Evolutionary conservation across 2,113 vertebrate genomes (phyloP).

Genomic region (Bostrychus sinensis): DNA sequence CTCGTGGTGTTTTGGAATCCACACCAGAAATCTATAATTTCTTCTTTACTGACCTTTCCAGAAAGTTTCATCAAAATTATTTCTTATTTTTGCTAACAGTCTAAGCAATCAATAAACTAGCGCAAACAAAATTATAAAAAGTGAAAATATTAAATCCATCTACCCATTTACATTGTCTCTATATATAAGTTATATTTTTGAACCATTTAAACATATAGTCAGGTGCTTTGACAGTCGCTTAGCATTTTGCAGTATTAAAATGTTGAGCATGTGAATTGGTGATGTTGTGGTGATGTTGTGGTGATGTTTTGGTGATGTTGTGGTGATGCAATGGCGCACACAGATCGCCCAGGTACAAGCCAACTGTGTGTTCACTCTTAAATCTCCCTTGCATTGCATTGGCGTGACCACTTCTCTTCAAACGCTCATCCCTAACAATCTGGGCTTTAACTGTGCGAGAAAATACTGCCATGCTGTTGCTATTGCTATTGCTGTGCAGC

Average conservation of each 20-base stretch:
- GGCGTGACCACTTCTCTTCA: conserved; percentile 3
- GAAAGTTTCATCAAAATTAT: no score
- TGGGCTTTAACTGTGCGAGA: conserved; percentile 27
- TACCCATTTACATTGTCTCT: no score
- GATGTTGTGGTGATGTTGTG: not conserved
- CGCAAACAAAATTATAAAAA: no score
- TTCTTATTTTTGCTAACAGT: no score
- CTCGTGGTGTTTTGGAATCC: no score
- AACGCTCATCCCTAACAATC: conserved; percentile 29
- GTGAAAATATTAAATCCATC: no score
- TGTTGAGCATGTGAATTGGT: not conserved
- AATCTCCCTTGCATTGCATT: not conserved
- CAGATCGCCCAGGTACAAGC: not conserved
- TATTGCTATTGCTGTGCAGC: no score
- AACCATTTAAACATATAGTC: not conserved
- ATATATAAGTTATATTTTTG: no score
- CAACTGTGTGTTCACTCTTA: not conserved
- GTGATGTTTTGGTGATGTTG: not conserved
- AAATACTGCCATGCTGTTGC: conserved; percentile 5
- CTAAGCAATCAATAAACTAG: no score
- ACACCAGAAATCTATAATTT: no score
- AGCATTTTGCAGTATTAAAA: not conserved
- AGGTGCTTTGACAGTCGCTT: not conserved
- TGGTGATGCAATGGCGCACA: not conserved
- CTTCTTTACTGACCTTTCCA: no score